Evolutionary conservation across 2,113 vertebrate species (phyloP), one percentile per base, ranked within the genome.

Genomic region (Dasyornis broadbenti): DNA sequence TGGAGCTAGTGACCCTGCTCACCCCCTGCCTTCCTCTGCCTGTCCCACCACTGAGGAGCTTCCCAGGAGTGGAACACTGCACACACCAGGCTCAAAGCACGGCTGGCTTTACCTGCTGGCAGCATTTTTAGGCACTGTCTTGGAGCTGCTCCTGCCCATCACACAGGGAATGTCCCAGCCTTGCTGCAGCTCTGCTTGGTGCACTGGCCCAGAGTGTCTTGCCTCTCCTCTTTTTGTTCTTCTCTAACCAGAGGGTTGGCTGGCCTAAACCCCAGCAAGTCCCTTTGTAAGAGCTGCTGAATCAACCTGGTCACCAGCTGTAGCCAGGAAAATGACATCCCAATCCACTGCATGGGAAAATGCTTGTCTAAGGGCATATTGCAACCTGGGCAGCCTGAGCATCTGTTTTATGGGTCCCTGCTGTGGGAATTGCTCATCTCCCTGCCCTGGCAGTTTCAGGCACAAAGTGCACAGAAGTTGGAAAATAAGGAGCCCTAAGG

Each of bases 291-390:
- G 49, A 69, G n/a, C 37, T 72, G 26, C 37, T 56, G 63, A 47
- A 60, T 90, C 26, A 79, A 33, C 42, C 16, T 21, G 39, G 27
- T 39, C 42, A 49, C 30, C 52, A 54, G 10, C 54, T n/a, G 21
- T 6, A 50, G 27, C 8, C 4, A 1, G 33, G 39, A 54, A 70
- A 63, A 7, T 9, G 26, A 11, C 37, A 64, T 79, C 35, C 27
- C 0, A 3, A 24, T 76, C 47, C n/a, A 21, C 11, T 65, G 72
- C 66, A 8, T 28, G 37, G 13, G 49, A 72, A 77, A 64, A 49
- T 2, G 5, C n/a, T 56, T 1, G 0, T 10, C 49, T 65, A 33
- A 83, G 57, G 42, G 12, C 4, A 1, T n/a, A 1, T 0, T 8
- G 14, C 35, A 82, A 49, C 49, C 28, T 18, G 26, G 16, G 35